Evolutionary conservation across 2,888 invertebrate genomes (phyloP), one percentile per base, ranked within the genome.

Genomic region (Dinocampus coccinellae): DNA sequence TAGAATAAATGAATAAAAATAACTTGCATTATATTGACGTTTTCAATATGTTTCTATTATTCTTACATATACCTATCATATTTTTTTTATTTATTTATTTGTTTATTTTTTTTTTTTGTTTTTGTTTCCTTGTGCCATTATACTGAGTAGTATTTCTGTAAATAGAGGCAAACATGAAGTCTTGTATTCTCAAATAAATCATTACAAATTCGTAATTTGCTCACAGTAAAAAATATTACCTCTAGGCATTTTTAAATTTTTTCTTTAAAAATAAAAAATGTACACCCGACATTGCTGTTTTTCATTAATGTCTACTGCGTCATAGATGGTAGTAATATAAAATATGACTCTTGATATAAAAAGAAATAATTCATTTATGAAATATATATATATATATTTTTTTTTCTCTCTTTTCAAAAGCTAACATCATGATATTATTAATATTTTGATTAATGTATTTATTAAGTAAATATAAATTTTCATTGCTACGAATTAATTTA

Each of bases 141-240:
- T n/a, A n/a, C n/a, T n/a, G n/a, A n/a, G n/a, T n/a, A n/a, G n/a
- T n/a, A n/a, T n/a, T 3, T 39, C n/a, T 39, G n/a, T 39, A 13
- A n/a, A 39, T 0, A 39, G 13, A n/a, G 11, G 13, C 13, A n/a
- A n/a, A 39, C 0, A n/a, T 6, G 39, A n/a, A 39, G n/a, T 2
- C 24, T 42, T 42, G 29, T 13, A 26, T 11, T 52, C 13, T 29
- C 26, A 52, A 63, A 63, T 63, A 63, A 63, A 63, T 63, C 33
- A 47, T 42, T 63, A 7, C n/a, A n/a, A n/a, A 24, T n/a, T 33
- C 33, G 52, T 52, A 63, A 47, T 33, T 63, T 13, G 63, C 47
- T 63, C 1, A 63, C 16, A 29, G 63, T 20, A 63, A 16, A n/a
- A 26, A 63, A 47, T 53, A 33, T 34, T 20, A n/a, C 13, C 9